A percentile compares a stretch with the other conserved stretches of the same genome.
phyloP scores from a whole-genome alignment of 2,113 vertebrate species.

The Orientallactaga bullata region DNA sequence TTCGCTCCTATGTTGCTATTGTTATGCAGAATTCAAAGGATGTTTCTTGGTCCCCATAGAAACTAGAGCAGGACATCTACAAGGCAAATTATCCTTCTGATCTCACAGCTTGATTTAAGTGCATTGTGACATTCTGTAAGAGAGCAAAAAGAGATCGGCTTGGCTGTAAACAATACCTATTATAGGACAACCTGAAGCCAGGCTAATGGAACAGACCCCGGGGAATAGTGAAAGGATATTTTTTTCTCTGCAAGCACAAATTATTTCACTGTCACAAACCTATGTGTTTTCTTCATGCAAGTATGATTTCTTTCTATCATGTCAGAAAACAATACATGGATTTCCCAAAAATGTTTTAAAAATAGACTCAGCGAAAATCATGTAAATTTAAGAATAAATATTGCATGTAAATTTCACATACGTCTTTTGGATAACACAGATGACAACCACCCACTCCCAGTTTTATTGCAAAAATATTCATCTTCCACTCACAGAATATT shows the following conservation, averaged over 20 bases:
- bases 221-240: not conserved
- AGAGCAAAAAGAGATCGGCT: conserved; percentile 35
- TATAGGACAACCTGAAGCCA: conserved; percentile 6
- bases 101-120: conserved; percentile 59
- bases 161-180: conserved; percentile 49
- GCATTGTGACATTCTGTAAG: not conserved
- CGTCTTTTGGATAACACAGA: conserved; percentile 13
- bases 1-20: not conserved
- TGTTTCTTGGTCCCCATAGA: not conserved
- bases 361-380: conserved; percentile 12
- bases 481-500: conserved; percentile 55
- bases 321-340: conserved; percentile 17
- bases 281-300: not conserved
- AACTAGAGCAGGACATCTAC: not conserved
- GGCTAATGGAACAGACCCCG: not conserved
- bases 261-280: conserved; percentile 28
- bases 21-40: not conserved
- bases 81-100: conserved; percentile 51
- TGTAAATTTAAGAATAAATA: conserved; percentile 43
- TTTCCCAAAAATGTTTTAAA: conserved; percentile 14
- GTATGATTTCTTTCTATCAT: not conserved
- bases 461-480: conserved; percentile 37
- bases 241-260: not conserved
- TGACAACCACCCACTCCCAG: not conserved
- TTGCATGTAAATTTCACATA: not conserved